Conservation (phyloP, 2,113 vertebrate species). For the Ardeotis arabs region DNA sequence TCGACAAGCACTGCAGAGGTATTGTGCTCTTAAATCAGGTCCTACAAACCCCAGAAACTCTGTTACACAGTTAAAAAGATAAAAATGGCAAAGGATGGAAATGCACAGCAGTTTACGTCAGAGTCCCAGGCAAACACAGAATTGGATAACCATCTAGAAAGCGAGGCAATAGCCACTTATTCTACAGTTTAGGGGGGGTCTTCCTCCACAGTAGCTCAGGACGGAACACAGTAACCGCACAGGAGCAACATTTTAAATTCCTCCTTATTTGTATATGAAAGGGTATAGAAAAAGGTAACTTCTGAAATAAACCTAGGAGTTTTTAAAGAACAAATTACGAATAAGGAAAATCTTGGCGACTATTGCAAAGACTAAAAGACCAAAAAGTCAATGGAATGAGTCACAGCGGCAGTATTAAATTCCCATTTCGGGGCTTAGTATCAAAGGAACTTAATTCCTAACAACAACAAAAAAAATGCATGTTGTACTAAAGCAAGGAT, state of each 20-base stretch:
- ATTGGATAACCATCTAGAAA: not conserved
- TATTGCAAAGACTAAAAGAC: not conserved
- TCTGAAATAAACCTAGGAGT: not conserved
- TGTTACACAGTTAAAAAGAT: not conserved
- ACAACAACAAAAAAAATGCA: not conserved
- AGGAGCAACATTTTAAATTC: not conserved
- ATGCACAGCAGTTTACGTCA: not conserved
- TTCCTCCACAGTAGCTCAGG: not conserved
- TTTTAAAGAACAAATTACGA: not conserved
- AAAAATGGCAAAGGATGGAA: not conserved
- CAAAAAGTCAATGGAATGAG: not conserved
- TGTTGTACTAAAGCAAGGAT: not conserved
- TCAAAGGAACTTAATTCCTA: not conserved
- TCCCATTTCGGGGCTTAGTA: not conserved
- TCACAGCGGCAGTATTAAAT: not conserved
- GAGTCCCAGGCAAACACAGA: not conserved
- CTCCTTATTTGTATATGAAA: not conserved
- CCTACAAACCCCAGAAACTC: not conserved
- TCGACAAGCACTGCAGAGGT: not conserved
- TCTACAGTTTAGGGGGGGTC: not conserved
- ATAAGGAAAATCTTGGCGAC: not conserved
- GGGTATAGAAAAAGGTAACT: not conserved
- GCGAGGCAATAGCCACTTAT: not conserved
- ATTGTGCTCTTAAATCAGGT: not conserved
- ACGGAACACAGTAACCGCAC: not conserved